Evolutionary conservation across 2,888 invertebrate species (phyloP).

Genomic region (Balanococcus diminutus): DNA sequence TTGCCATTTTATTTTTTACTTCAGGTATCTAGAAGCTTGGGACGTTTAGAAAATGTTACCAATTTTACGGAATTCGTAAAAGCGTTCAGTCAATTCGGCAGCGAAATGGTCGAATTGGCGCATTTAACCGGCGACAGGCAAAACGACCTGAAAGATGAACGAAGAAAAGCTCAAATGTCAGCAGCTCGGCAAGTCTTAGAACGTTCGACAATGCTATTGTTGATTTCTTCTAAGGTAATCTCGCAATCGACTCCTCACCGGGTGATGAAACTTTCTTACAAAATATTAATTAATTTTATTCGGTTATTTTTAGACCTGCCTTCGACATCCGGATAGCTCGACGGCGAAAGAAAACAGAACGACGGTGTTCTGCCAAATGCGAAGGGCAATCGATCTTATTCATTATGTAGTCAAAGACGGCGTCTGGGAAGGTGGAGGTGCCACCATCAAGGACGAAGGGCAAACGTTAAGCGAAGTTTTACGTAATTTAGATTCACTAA

Average conservation of each 20-base stretch:
- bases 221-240: constrained; percentile 90
- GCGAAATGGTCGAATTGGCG: constrained; percentile 98
- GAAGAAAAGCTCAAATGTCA: constrained; percentile 93
- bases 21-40: constrained; percentile 79
- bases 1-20: background rate
- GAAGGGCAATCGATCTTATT: constrained; percentile 94
- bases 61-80: constrained; percentile 97
- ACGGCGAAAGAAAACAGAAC: constrained; percentile 94
- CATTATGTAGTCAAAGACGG: constrained; percentile 97
- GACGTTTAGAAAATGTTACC: constrained; percentile 83
- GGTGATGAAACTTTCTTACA: constrained; percentile 58
- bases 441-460: constrained; percentile 61
- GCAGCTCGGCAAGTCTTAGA: constrained; percentile 94
- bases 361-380: constrained; percentile 97
- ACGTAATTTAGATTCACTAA: constrained; percentile 82
- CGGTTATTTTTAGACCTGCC: constrained; percentile 71
- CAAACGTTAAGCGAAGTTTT: constrained; percentile 81
- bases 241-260: background rate
- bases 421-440: constrained; percentile 67
- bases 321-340: constrained; percentile 92
- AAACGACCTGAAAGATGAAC: constrained; percentile 90
- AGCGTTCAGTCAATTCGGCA: constrained; percentile 97
- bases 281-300: background rate
- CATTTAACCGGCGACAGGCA: constrained; percentile 84
- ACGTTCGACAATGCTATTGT: constrained; percentile 93